Base-by-base conservation (phyloP, 2,888 invertebrate genomes). In the Entomobrya multifasciata region DNA sequence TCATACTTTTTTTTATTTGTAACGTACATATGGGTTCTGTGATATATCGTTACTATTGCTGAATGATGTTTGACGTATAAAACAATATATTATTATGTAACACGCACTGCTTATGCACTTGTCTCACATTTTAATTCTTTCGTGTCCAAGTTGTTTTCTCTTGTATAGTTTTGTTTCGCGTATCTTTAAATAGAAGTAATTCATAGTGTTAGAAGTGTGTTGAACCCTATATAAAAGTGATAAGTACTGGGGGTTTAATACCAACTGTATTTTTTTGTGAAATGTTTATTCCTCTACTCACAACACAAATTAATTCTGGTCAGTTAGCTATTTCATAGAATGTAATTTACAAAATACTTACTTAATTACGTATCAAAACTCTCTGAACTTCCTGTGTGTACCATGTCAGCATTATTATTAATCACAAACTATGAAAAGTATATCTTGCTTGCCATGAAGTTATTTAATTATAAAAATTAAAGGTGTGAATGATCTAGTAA, bases 351-450 rank as follows among this genome's bases (percentile, higher is more conserved):
- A 60, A 20, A 60, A n/a, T 22, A 60, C 6, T 25, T 41, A 36
- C 67, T 20, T 20, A 36, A 36, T 6, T n/a, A n/a, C n/a, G 36
- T 17, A 4, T 65, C 17, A 67, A 67, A n/a, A n/a, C n/a, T 65
- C 8, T 65, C 36, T 17, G 0, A 10, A 60, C 27, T 17, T 78
- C 41, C 44, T 22, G 22, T 62, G 15, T 62, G 11, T 78, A 78
- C 78, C 78, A 62, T 17, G 60, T 60, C 78, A 78, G 78, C 78
- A 78, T 78, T 78, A 78, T 47, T 41, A 15, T 17, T 27, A n/a
- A 78, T 78, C 78, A 78, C 78, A 78, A 78, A 78, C 17, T 25
- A 67, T 30, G 6, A 15, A 62, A n/a, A 8, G n/a, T 67, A 67
- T n/a, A 60, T 8, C 20, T 60, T 44, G 41, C 36, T 67, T 41